Base-by-base conservation (phyloP, 2,113 vertebrate genomes). In the Argyrosomus japonicus region DNA sequence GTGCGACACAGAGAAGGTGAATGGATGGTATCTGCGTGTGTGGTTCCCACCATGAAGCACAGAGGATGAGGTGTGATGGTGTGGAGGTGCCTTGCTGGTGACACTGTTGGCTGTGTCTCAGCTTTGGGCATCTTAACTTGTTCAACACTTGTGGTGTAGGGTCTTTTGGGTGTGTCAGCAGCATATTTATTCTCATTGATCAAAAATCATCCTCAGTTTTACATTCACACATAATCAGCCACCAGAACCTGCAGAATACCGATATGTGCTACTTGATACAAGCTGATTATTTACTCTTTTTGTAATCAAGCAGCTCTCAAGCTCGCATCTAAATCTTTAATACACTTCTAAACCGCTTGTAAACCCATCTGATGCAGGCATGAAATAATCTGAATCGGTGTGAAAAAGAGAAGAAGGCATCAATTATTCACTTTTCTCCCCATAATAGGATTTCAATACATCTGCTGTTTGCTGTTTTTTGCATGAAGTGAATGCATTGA, bases 241-340 rank as follows among this genome's bases (percentile, higher is more conserved):
- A 3, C 53, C 14, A 63, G 21, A 65, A 61, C 29, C 68, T 76
- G 65, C 21, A 45, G 40, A 50, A 36, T 51, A 47, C 36, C 36
- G 36, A 40, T 47, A 14, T 53, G 21, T 62, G 56, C 63, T 36
- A 56, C 76, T 83, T 65, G 67, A 58, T 85, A 60, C 53, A 73
- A 77, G 67, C 61, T 57, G 63, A 85, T 89, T 86, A 82, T 90
- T 89, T 89, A 76, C 82, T 89, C 62, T 82, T 70, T 92, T 90
- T 92, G 71, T 90, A 89, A 88, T 85, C 89, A 88, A 91, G 85
- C 75, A 68, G 84, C 81, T 81, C 81, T 92, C 72, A 64, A 81
- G 75, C 86, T 93, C 70, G 86, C 68, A 65, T 84, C 92, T 93
- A 88, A 94, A 94, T 93, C 74, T 92, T 95, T 93, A 77, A 94